Evolutionary conservation across 2,113 vertebrate species (phyloP).

Genomic region (Myotis davidii): DNA sequence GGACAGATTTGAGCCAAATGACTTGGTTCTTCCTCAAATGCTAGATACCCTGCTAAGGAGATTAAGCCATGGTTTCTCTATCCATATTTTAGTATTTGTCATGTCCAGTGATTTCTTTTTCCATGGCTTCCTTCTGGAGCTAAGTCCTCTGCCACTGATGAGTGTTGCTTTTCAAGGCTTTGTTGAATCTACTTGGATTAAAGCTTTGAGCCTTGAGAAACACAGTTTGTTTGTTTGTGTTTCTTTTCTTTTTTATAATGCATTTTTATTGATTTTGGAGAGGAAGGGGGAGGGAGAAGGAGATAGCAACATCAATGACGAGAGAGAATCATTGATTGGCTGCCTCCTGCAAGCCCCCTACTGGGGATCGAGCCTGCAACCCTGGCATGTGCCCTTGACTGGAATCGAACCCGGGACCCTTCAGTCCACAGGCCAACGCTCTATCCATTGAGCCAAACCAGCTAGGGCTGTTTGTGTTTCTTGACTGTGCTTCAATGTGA

Average conservation of each 20-base stretch:
- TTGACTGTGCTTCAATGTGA: constrained; percentile 15
- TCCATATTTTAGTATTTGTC: background rate
- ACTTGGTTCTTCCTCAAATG: background rate
- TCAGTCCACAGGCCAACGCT: too few relatives aligned
- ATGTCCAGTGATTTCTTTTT: background rate
- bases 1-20: background rate
- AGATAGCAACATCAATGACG: too few relatives aligned
- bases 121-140: background rate
- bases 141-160: background rate
- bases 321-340: too few relatives aligned
- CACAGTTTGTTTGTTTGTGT: background rate
- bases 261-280: too few relatives aligned
- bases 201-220: background rate
- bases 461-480: background rate
- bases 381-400: too few relatives aligned
- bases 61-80: background rate
- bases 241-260: too few relatives aligned
- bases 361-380: too few relatives aligned
- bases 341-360: too few relatives aligned
- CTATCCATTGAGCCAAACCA: too few relatives aligned
- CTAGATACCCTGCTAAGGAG: background rate
- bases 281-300: too few relatives aligned
- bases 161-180: constrained; percentile 34
- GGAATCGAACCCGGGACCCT: too few relatives aligned
- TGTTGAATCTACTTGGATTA: constrained; percentile 31